phyloP scores from a whole-genome alignment of 1,140 invertebrate species.

The Solen grandis region DNA sequence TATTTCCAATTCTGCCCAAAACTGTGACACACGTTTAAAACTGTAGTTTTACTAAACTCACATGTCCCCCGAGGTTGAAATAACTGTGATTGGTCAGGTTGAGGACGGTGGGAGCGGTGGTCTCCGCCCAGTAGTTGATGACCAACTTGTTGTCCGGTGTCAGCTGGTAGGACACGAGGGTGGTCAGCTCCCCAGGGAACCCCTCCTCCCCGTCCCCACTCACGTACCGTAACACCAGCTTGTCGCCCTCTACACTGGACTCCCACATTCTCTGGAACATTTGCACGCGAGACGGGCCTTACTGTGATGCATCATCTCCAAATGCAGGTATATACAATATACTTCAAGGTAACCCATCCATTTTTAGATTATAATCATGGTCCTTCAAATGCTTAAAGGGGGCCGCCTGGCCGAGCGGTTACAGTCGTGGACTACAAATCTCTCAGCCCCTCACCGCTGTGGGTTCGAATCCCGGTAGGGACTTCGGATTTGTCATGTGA shows the following conservation, averaged over 20 bases:
- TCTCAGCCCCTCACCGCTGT: too few species aligned
- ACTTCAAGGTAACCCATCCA: not conserved
- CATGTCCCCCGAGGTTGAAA: conserved; percentile 95
- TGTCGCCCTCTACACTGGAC: conserved; percentile 73
- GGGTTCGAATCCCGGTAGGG: too few species aligned
- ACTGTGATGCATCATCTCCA: not conserved
- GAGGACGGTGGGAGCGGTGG: conserved; percentile 90
- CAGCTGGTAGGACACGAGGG: conserved; percentile 87
- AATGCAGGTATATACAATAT: not conserved
- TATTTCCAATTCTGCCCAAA: too few species aligned
- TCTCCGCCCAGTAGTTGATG: conserved; percentile 88
- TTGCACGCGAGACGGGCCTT: too few species aligned
- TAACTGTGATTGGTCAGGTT: conserved; percentile 97
- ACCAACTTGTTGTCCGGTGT: conserved; percentile 87
- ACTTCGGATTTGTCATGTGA: too few species aligned
- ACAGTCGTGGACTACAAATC: too few species aligned
- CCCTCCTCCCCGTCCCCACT: conserved; percentile 92
- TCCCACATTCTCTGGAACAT: conserved; percentile 75
- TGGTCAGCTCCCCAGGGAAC: conserved; percentile 88
- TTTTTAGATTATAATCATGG: too few species aligned
- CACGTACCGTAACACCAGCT: conserved; percentile 81
- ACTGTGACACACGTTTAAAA: too few species aligned
- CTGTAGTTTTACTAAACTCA: too few species aligned
- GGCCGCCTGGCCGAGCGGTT: too few species aligned
- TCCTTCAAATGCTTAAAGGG: too few species aligned